Evolutionary conservation across 2,113 vertebrate species (phyloP), one percentile per base, ranked within the genome.

Genomic region (Willisornis vidua): DNA sequence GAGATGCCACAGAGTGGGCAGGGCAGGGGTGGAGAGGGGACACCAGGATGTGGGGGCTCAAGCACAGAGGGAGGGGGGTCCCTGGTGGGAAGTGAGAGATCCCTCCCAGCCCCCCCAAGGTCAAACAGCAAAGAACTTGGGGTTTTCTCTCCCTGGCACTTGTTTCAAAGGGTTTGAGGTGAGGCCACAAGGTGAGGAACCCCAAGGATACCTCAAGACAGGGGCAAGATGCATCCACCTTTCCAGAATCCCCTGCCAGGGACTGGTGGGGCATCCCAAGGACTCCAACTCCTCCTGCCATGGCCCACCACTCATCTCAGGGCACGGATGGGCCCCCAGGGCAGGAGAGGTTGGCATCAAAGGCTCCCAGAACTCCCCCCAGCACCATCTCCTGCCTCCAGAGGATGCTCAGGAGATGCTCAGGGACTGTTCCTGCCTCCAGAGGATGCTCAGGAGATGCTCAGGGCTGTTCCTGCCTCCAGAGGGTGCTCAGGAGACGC

Each of bases 1-100:
- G 2, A 45, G 48, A n/a, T 29, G 33, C 43, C 10, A 3, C 19
- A 18, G 57, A 28, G 25, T 41, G n/a, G 28, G 66, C 52, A 77
- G 22, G 35, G 26, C 46, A 80, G 49, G 49, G 19, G 14, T 43
- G 23, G 37, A 18, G 28, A 41, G 41, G 43, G 46, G 18, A 2
- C 12, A 48, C 16, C 10, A 8, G 0, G 1, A 0, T 33, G 20
- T 9, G 2, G 1, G 29, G 19, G 28, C 7, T 9, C 28, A 45
- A n/a, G 22, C 57, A 67, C 33, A 26, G 41, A n/a, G 35, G 3
- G 9, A 11, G 37, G 37, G 6, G n/a, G 12, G 19, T 39, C 29
- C 23, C 19, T 14, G 28, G 17, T 41, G 9, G 8, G 17, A 12
- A 28, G 1, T 2, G 14, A 73, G 43, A 63, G 18, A 61, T 35